Evolutionary conservation across 2,797 vertebrate genomes (phyloP), one percentile per base, ranked within the genome.

Genomic region (Huso huso): DNA sequence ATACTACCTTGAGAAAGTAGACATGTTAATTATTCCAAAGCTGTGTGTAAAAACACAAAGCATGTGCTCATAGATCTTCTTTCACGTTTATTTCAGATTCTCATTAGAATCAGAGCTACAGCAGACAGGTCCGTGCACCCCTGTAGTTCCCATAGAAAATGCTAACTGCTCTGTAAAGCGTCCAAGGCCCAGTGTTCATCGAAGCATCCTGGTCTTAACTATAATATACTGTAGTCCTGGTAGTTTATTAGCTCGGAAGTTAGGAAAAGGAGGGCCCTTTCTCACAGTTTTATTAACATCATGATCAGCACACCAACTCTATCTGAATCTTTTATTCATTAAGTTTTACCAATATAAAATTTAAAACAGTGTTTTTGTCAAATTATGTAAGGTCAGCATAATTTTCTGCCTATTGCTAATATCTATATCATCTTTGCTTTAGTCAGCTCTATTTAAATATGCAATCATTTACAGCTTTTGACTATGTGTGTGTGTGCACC

Each of bases 381-480:
- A 95, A 95, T 96, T 94, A 93, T 94, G 92, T 95, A 90, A 93
- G 94, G 95, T 98, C 95, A 99, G 95, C 96, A 96, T 94, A 92
- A 96, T 97, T 95, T 95, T 95, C 89, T 93, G 95, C 93, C 91
- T 95, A 94, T 95, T 94, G 94, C 94, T 97, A 95, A 96, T 98
- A 98, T 97, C 95, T 97, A 95, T 96, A 98, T 94, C 93, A 95
- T 97, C 94, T 97, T 94, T 95, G 92, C 91, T 92, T 96, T 95
- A 95, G 92, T 98, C 96, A 98, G 96, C 96, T 93, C 92, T 92
- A 95, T 97, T 97, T 95, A 95, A 97, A 97, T 98, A 97, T 96
- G 94, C 96, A 97, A 96, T 95, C 94, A 96, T 98, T 98, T 97
- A 96, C 93, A 96, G 95, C 94, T 93, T 96, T 95, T 95, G 93